Evolutionary conservation across 2,888 invertebrate species (phyloP).

Genomic region (Maniola hyperantus): DNA sequence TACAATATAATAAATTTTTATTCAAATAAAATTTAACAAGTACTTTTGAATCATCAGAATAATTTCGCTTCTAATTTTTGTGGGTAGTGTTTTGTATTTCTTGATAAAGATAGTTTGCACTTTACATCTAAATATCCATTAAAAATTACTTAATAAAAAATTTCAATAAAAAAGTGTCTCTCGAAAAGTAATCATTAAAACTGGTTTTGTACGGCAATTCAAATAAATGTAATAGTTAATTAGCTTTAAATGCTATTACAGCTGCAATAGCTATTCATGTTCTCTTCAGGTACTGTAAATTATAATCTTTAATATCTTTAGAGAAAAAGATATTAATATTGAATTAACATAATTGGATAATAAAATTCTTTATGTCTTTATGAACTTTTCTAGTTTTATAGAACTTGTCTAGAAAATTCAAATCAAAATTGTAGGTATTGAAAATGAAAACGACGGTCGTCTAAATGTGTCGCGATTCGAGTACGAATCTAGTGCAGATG

Average conservation of each 20-base stretch:
- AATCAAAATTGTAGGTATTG: neutral
- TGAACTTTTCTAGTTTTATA: neutral
- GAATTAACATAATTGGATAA: neutral
- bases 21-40: too few relatives aligned
- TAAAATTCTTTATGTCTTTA: neutral
- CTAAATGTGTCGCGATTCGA: constrained; percentile 20
- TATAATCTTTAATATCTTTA: too few relatives aligned
- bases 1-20: neutral
- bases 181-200: neutral
- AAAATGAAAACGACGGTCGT: constrained; percentile 8
- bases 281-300: too few relatives aligned
- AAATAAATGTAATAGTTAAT: neutral
- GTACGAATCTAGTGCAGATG: constrained; percentile 17
- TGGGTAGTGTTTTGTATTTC: too few relatives aligned
- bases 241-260: neutral
- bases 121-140: too few relatives aligned
- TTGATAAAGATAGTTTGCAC: too few relatives aligned
- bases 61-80: too few relatives aligned
- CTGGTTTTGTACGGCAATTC: neutral
- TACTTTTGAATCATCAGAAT: too few relatives aligned
- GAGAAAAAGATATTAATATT: too few relatives aligned
- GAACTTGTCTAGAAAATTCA: too few relatives aligned
- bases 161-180: neutral
- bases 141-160: too few relatives aligned
- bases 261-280: too few relatives aligned